These are phyloP conservation scores for Dallia pectoralis DNA, from an alignment of 2,797 vertebrate species.

Conservation along the genomic window DNA sequence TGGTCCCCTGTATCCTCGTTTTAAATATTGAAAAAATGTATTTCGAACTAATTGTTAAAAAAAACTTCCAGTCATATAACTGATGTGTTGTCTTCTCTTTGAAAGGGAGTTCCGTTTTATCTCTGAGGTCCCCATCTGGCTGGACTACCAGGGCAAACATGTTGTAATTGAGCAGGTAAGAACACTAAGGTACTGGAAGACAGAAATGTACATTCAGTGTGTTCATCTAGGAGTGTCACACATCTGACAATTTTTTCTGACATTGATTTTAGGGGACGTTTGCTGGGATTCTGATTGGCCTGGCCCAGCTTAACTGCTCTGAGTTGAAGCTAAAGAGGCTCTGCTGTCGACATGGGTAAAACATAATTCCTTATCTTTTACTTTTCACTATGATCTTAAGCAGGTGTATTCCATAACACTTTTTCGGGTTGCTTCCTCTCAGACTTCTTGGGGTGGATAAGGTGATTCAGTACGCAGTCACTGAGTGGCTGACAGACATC, in stretches of 20 bases:
- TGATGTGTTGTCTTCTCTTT: background rate
- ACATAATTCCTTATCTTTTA: background rate
- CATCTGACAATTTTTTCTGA: slow-evolving; percentile 3
- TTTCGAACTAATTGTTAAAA: too few species aligned
- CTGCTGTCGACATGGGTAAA: slow-evolving; percentile 88
- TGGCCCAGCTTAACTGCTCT: slow-evolving; percentile 92
- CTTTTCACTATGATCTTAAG: background rate
- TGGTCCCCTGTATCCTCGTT: too few species aligned
- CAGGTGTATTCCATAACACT: background rate
- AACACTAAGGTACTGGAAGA: background rate
- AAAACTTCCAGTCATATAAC: background rate
- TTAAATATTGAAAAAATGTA: too few species aligned
- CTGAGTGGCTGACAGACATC: slow-evolving; percentile 91
- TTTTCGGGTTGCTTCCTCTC: slow-evolving; percentile 1
- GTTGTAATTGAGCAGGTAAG: slow-evolving; percentile 87
- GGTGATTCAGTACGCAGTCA: slow-evolving; percentile 89
- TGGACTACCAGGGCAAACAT: slow-evolving; percentile 93
- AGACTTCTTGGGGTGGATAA: slow-evolving; percentile 91
- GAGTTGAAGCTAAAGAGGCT: slow-evolving; percentile 91
- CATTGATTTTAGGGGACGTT: slow-evolving; percentile 82
- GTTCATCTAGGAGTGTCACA: background rate
- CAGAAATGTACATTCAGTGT: background rate
- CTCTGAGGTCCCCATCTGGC: slow-evolving; percentile 92
- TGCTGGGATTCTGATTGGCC: slow-evolving; percentile 89
- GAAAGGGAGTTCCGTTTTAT: slow-evolving; percentile 91